Conservation (phyloP, 2,113 vertebrate species). For the Heloderma charlesbogerti region DNA sequence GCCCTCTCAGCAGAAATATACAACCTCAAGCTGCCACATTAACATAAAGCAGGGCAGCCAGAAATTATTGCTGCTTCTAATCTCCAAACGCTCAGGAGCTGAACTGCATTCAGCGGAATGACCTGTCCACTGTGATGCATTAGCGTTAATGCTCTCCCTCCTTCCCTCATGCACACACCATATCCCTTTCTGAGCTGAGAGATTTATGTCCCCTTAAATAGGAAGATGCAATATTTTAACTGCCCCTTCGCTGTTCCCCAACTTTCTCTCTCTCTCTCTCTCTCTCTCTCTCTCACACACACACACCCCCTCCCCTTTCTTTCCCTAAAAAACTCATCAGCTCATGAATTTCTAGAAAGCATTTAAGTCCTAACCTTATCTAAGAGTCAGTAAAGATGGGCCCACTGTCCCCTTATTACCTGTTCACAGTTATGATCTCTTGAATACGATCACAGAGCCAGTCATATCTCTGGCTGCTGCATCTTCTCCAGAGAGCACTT, state of each 20-base stretch:
- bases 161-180: slow-evolving; percentile 20
- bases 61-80: slow-evolving; percentile 83
- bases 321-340: slow-evolving; percentile 28
- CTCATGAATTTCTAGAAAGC: slow-evolving; percentile 19
- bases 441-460: slow-evolving; percentile 4
- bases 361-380: neutral
- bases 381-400: slow-evolving; percentile 1
- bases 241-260: slow-evolving; percentile 6
- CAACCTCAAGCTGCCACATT: slow-evolving; percentile 78
- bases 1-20: slow-evolving; percentile 82
- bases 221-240: slow-evolving; percentile 51
- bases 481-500: neutral
- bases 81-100: slow-evolving; percentile 81
- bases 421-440: neutral
- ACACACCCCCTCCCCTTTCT: neutral
- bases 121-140: slow-evolving; percentile 83
- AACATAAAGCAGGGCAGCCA: slow-evolving; percentile 84
- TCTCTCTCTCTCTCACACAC: neutral
- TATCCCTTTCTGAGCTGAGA: slow-evolving; percentile 49
- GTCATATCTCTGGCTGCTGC: neutral
- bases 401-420: neutral
- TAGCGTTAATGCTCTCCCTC: slow-evolving; percentile 71
- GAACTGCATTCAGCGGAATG: slow-evolving; percentile 77
- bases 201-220: slow-evolving; percentile 71
- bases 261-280: neutral